Percentiles rank a stretch among this genome's conserved stretches.
Conservation (phyloP, 2,113 vertebrate species). For the Thalassarche chlororhynchos region DNA sequence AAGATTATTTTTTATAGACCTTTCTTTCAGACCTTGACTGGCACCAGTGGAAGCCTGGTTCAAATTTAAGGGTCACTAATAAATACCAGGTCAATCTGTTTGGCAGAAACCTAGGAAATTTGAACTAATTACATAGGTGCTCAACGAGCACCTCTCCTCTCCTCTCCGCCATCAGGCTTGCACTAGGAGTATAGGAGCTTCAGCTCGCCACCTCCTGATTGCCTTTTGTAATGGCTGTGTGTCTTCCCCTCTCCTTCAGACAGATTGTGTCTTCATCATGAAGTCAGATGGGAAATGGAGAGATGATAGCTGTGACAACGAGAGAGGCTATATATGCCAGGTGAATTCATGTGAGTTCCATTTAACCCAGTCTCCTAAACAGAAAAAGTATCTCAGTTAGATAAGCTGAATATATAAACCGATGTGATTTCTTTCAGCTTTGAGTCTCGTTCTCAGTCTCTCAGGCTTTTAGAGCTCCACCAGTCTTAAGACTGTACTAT, state of each 20-base stretch:
- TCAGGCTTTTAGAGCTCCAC: background rate
- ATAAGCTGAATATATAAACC: background rate
- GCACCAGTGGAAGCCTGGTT: background rate
- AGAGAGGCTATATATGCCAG: constrained; percentile 81
- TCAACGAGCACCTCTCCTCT: background rate
- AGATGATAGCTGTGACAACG: constrained; percentile 75
- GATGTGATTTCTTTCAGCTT: background rate
- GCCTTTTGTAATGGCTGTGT: background rate
- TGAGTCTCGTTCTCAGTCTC: background rate
- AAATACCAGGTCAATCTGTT: background rate
- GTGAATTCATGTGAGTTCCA: constrained; percentile 75
- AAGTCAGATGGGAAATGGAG: constrained; percentile 78
- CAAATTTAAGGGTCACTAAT: background rate
- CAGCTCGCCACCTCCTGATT: background rate
- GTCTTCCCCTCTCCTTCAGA: background rate
- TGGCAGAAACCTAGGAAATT: background rate
- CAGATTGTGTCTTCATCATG: constrained; percentile 80
- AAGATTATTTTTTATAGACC: background rate
- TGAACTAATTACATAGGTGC: background rate
- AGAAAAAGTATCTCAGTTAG: background rate
- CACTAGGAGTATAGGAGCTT: background rate
- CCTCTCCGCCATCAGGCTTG: background rate
- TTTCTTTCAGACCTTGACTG: background rate
- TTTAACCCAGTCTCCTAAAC: background rate
- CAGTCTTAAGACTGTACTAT: background rate